A percentile compares a stretch with the other conserved stretches of the same genome.
Evolutionary conservation across 2,113 vertebrate species (phyloP).

Genomic region (Echinops telfairi): DNA sequence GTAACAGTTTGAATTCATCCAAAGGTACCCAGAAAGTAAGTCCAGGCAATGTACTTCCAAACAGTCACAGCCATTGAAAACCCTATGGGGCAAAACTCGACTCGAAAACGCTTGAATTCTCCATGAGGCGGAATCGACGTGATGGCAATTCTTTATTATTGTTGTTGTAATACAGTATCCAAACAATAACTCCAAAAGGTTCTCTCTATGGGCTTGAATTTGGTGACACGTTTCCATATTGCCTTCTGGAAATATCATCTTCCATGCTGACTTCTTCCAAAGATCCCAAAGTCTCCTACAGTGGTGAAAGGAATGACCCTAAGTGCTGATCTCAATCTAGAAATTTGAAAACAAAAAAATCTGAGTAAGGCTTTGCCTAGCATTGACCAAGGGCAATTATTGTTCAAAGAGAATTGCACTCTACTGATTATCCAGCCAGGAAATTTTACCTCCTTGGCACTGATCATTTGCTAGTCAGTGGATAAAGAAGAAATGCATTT

Average conservation of each 20-base stretch:
- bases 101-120: neutral
- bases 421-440: conserved; percentile 44
- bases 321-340: neutral
- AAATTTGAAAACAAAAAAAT: conserved; percentile 23
- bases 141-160: neutral
- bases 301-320: neutral
- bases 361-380: neutral
- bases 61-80: neutral
- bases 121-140: neutral
- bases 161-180: neutral
- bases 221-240: neutral
- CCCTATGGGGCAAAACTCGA: neutral
- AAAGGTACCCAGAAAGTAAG: neutral
- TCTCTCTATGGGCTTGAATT: neutral
- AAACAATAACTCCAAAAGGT: neutral
- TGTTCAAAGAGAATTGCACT: conserved; percentile 24
- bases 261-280: conserved; percentile 2
- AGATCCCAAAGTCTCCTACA: neutral
- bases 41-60: neutral
- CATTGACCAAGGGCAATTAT: conserved; percentile 31
- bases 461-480: conserved; percentile 34
- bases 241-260: neutral
- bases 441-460: neutral
- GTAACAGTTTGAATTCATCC: neutral
- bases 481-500: neutral